phyloP scores from a whole-genome alignment of 2,888 invertebrate genomes.

The Heteromyza rotundicornis region DNA sequence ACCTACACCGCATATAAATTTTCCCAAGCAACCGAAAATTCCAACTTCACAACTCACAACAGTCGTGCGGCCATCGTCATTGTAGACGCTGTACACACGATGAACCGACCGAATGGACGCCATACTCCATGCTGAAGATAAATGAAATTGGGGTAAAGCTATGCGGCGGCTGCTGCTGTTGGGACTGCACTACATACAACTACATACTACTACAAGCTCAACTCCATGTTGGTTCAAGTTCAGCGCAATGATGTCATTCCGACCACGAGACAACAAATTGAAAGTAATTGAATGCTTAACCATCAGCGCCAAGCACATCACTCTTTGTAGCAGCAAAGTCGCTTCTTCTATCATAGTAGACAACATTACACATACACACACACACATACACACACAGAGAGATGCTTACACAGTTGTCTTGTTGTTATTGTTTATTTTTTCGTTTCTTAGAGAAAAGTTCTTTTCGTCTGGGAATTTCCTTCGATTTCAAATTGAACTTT shows the following conservation, averaged over 20 bases:
- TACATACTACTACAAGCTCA: constrained; percentile 33
- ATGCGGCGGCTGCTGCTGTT: constrained; percentile 6
- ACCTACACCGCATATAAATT: constrained; percentile 31
- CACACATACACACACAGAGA: too few species aligned
- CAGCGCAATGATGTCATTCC: constrained; percentile 25
- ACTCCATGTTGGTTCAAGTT: constrained; percentile 32
- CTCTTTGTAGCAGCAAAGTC: neutral
- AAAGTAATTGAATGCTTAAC: constrained; percentile 47
- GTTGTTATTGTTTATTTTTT: neutral
- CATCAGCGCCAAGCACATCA: constrained; percentile 18
- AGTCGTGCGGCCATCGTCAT: too few species aligned
- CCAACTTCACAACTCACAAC: too few species aligned
- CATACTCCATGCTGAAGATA: constrained; percentile 24
- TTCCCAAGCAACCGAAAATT: constrained; percentile 10
- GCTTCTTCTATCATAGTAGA: too few species aligned
- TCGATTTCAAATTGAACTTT: constrained; percentile 3
- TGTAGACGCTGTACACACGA: too few species aligned
- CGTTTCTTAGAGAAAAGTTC: neutral
- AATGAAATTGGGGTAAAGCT: constrained; percentile 26
- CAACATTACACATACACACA: neutral
- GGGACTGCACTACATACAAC: neutral
- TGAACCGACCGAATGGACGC: too few species aligned
- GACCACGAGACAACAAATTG: constrained; percentile 45
- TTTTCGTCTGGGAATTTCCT: neutral
- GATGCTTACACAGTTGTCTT: neutral